phyloP scores from a whole-genome alignment of 2,888 invertebrate species.

The Chrysolina americana region DNA sequence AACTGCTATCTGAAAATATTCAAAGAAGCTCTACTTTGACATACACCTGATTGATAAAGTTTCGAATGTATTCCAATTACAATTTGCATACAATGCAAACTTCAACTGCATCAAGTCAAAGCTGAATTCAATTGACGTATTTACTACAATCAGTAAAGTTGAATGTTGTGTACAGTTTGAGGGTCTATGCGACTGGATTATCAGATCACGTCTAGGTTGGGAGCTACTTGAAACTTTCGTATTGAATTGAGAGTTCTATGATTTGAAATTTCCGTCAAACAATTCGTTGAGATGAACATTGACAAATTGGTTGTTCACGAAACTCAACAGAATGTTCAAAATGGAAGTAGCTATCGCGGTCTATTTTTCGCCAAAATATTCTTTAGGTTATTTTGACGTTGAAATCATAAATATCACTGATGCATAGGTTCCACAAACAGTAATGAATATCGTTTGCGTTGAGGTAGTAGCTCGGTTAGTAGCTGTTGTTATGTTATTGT shows the following conservation, averaged over 20 bases:
- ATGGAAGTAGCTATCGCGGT: no score
- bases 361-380: no score
- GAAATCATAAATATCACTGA: no score
- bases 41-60: background rate
- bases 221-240: background rate
- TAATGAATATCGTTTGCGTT: no score
- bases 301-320: background rate
- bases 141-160: conserved; percentile 21
- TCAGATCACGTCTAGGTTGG: conserved; percentile 8
- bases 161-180: conserved; percentile 16
- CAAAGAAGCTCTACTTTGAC: background rate
- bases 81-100: conserved; percentile 6
- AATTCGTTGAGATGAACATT: background rate
- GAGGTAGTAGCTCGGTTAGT: no score
- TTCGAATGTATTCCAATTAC: conserved; percentile 22
- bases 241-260: background rate
- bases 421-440: no score
- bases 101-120: conserved; percentile 22
- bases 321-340: background rate
- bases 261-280: background rate
- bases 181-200: conserved; percentile 8
- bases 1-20: background rate
- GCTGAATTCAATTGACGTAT: conserved; percentile 27
- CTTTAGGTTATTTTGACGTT: no score
- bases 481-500: no score